Evolutionary conservation across 2,888 invertebrate genomes (phyloP).

Genomic region (Dione vanillae): DNA sequence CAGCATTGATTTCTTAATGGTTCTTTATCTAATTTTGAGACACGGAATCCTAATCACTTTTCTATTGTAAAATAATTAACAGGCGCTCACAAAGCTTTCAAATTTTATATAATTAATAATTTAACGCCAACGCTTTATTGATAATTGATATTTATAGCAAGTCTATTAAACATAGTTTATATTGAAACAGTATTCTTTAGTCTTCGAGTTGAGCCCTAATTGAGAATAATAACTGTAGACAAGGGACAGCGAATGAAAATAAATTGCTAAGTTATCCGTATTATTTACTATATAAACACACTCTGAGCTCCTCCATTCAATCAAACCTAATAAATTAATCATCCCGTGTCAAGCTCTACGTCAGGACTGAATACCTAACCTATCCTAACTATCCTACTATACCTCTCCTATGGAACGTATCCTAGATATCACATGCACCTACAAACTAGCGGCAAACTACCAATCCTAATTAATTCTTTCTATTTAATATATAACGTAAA

Average conservation of each 20-base stretch:
- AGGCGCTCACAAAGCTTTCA: background rate
- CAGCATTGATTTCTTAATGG: no score
- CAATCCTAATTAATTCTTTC: background rate
- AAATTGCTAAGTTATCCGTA: background rate
- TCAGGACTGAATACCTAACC: no score
- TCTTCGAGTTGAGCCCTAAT: background rate
- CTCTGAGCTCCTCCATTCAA: no score
- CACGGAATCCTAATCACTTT: constrained; percentile 1
- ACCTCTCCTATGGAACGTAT: background rate
- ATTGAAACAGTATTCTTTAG: background rate
- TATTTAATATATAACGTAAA: background rate
- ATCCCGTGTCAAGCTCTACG: no score
- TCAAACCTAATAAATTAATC: no score
- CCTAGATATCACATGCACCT: background rate
- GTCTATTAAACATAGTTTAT: background rate
- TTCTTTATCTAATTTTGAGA: no score
- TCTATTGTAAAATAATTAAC: background rate
- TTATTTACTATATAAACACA: background rate
- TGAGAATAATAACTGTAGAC: background rate
- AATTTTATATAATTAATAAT: background rate
- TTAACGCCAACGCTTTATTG: background rate
- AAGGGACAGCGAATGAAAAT: background rate
- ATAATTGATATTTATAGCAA: constrained; percentile 1
- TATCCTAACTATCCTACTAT: no score
- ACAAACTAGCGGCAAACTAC: background rate